Conservation (phyloP, 2,797 vertebrate genomes). For the Nothura maculosa region DNA sequence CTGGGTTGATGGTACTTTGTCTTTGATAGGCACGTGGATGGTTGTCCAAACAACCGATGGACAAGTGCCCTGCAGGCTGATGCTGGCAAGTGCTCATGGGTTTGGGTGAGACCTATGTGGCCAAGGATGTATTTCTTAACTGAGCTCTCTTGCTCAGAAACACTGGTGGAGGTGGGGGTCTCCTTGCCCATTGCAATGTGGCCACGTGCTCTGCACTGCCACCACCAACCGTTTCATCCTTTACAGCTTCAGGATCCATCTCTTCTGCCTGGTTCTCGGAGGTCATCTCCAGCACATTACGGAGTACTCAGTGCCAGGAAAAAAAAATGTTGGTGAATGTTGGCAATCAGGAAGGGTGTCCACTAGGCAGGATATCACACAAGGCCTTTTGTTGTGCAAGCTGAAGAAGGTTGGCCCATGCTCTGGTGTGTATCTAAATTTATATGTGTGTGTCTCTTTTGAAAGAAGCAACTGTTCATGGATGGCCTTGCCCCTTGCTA, state of each 20-base stretch:
- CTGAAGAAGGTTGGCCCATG: background rate
- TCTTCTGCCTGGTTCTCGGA: too few species aligned
- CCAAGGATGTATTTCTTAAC: background rate
- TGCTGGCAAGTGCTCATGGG: fast-evolving
- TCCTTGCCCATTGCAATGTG: too few species aligned
- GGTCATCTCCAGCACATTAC: fast-evolving
- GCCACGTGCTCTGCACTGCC: too few species aligned
- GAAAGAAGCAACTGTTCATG: background rate
- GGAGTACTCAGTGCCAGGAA: background rate
- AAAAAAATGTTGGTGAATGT: fast-evolving
- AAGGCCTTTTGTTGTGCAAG: fast-evolving
- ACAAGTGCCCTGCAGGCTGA: too few species aligned
- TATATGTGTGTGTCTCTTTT: too few species aligned
- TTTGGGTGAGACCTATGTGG: background rate
- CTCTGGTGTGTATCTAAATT: background rate
- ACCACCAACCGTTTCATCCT: background rate
- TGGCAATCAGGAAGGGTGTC: background rate
- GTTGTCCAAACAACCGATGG: too few species aligned
- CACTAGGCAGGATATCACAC: fast-evolving
- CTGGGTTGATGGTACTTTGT: background rate
- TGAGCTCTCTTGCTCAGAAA: background rate
- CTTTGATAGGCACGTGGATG: too few species aligned
- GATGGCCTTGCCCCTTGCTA: fast-evolving
- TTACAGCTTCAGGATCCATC: background rate
- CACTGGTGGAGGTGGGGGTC: background rate